These are phyloP conservation scores for Actenoides lindsayi DNA, from an alignment of 2,113 vertebrate species.

Conservation along the genomic window DNA sequence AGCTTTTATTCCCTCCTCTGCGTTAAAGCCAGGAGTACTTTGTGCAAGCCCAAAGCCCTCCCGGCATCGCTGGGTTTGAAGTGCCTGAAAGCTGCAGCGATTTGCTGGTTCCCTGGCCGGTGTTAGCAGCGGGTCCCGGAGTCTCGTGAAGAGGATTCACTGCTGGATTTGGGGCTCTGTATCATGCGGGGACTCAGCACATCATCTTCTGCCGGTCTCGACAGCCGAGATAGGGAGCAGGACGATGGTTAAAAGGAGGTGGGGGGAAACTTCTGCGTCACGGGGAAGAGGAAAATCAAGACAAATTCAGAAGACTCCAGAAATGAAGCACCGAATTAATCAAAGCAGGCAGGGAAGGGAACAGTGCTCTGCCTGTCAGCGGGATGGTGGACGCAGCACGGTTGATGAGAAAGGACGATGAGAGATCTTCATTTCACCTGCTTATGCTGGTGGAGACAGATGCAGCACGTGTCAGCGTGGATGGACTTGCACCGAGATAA, in stretches of 20 bases:
- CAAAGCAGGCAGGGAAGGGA: constrained; percentile 31
- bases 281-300: constrained; percentile 11
- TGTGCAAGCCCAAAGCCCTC: neutral
- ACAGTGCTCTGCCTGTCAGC: neutral
- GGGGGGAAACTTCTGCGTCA: neutral
- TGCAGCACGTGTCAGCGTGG: neutral
- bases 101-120: neutral
- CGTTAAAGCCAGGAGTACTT: neutral
- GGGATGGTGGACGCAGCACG: neutral
- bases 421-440: neutral
- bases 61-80: neutral
- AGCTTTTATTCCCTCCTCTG: constrained; percentile 21
- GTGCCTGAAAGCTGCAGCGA: neutral
- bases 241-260: neutral
- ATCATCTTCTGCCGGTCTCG: neutral
- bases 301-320: constrained; percentile 23
- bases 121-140: neutral
- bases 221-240: neutral
- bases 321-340: constrained; percentile 59
- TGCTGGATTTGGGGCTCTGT: neutral
- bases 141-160: neutral
- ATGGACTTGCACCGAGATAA: neutral
- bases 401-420: neutral
- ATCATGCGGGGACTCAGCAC: neutral
- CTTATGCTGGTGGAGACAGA: constrained; percentile 3